Percentiles rank a stretch among this genome's conserved stretches.
Evolutionary conservation across 2,888 invertebrate genomes (phyloP).

Genomic region (Melieria crassipennis): DNA sequence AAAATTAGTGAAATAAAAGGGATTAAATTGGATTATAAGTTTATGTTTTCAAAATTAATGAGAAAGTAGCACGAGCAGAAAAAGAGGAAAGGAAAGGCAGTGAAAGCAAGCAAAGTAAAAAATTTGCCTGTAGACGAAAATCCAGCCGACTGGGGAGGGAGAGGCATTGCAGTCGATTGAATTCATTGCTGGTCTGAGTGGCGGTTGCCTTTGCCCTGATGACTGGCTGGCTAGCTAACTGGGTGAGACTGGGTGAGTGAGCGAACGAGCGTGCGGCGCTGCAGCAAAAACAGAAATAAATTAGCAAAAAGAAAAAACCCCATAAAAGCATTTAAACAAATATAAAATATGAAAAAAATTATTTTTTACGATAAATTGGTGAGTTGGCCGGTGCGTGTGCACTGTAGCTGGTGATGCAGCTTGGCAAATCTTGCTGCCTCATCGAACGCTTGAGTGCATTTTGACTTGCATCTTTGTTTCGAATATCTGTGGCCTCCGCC

Average conservation of each 20-base stretch:
- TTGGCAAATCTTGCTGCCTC: too few relatives aligned
- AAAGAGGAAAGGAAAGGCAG: constrained; percentile 4
- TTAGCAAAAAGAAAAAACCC: too few relatives aligned
- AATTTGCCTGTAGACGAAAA: constrained; percentile 8
- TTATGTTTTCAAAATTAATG: background rate
- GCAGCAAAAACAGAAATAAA: too few relatives aligned
- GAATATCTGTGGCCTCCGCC: background rate
- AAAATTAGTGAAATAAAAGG: constrained; percentile 2
- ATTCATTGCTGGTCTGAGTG: too few relatives aligned
- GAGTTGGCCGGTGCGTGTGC: constrained; percentile 17
- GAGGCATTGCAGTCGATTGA: too few relatives aligned
- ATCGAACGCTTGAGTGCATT: too few relatives aligned
- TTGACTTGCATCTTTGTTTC: too few relatives aligned
- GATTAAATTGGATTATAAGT: background rate
- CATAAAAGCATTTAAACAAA: too few relatives aligned
- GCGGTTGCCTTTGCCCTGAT: background rate
- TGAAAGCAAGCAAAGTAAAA: constrained; percentile 21
- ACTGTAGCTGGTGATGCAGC: background rate
- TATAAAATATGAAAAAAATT: background rate
- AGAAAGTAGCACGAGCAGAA: background rate
- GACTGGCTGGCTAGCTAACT: background rate
- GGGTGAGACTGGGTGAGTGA: background rate
- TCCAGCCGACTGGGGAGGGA: background rate
- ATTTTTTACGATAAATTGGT: background rate
- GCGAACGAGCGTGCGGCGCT: background rate